Evolutionary conservation across 2,888 invertebrate genomes (phyloP), one percentile per base, ranked within the genome.

Genomic region (Aspidiotus rigidus): DNA sequence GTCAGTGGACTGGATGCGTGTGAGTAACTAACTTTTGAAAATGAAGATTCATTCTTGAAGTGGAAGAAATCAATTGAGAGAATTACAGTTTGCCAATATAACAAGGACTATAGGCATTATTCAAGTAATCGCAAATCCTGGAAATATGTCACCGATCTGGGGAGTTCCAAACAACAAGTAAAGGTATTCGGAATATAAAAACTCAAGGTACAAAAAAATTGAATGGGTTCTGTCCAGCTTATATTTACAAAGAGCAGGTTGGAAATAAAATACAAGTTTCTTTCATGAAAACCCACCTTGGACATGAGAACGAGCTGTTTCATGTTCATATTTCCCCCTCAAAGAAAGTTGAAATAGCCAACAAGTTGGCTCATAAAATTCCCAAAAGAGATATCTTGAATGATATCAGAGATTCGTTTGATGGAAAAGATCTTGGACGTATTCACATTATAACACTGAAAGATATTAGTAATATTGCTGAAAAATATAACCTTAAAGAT

Each of bases 291-390:
- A 62, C 62, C 42, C 62, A 62, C 15, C 15, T 62, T 44, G 62
- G 62, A 1, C 62, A 62, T 42, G 62, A 62, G 42, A 42, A 62
- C 2, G 62, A 62, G 42, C 62, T 42, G 10, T 62, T 41, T 44
- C 62, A 62, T 28, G 16, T 62, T 15, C 40, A n/a, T 42, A 9
- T 62, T 7, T 42, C 44, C n/a, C 62, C 44, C 7, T 15, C n/a
- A 1, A 42, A 9, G 6, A 62, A 62, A 62, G 17, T n/a, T 15
- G 15, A 62, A 62, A 7, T 42, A 1, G 62, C 42, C 6, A 2
- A n/a, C 40, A 62, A 62, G 42, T 15, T 62, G 15, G 5, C 11
- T 9, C 15, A 62, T 15, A n/a, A 7, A 1, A 15, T 62, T 13
- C 62, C 62, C 2, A 1, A 40, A 62, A 17, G 42, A 6, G 7